These are phyloP conservation scores for Drosophila malerkotliana DNA, from an alignment of 1,140 invertebrate species.

Conservation along the genomic window DNA sequence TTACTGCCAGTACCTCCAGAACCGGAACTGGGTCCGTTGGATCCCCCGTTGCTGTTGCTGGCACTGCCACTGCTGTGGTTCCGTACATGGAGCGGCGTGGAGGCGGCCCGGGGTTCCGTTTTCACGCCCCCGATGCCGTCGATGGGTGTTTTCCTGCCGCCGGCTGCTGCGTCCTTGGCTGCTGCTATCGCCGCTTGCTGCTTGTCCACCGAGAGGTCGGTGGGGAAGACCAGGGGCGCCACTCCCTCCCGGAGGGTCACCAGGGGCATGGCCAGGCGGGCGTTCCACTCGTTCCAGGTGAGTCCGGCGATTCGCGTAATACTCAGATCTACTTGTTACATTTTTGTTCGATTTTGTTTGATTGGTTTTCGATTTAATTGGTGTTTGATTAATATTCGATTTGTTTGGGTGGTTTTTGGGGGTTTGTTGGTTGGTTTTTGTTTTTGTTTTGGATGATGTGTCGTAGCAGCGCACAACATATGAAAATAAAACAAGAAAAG, in stretches of 20 bases:
- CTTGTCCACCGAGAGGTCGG: slow-evolving; percentile 77
- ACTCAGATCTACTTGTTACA: slow-evolving; percentile 86
- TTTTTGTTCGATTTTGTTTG: slow-evolving; percentile 10
- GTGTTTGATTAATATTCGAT: slow-evolving; percentile 10
- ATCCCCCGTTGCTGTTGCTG: slow-evolving; percentile 39
- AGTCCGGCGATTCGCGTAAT: slow-evolving; percentile 88
- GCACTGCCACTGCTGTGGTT: slow-evolving; percentile 34
- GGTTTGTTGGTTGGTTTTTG: slow-evolving; percentile 41
- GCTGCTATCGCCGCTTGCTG: slow-evolving; percentile 19
- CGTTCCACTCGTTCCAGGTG: slow-evolving; percentile 88
- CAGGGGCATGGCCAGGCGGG: slow-evolving; percentile 86
- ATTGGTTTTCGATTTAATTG: background rate
- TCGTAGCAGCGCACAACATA: slow-evolving; percentile 69
- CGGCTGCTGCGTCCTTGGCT: slow-evolving; percentile 31
- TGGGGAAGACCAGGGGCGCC: slow-evolving; percentile 79
- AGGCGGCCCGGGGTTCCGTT: slow-evolving; percentile 51
- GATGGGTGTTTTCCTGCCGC: slow-evolving; percentile 53
- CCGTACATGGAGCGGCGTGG: slow-evolving; percentile 45
- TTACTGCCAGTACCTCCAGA: slow-evolving; percentile 13
- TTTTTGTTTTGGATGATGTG: slow-evolving; percentile 28
- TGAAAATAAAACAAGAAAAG: slow-evolving; percentile 78
- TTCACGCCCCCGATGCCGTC: slow-evolving; percentile 35
- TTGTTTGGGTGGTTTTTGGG: slow-evolving; percentile 23
- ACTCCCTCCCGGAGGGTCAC: slow-evolving; percentile 84
- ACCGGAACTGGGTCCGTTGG: slow-evolving; percentile 12